These are phyloP conservation scores for Lamprologus lemairii DNA, from an alignment of 2,113 vertebrate genomes.

Conservation along the genomic window DNA sequence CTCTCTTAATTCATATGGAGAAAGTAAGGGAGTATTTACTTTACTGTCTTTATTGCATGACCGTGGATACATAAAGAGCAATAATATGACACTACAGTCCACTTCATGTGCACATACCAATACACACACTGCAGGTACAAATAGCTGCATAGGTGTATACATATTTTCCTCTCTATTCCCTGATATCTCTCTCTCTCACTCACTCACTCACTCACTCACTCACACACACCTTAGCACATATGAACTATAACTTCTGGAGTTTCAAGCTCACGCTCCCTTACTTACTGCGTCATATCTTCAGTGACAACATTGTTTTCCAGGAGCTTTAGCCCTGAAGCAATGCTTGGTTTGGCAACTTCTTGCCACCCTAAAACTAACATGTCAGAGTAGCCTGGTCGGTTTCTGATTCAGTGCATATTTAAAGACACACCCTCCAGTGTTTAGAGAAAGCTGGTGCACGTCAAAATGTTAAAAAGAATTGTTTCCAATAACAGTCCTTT, in stretches of 20 bases:
- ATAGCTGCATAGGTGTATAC: neutral
- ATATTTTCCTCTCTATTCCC: neutral
- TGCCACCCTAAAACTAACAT: slow-evolving; percentile 3
- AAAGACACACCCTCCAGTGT: neutral
- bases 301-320: slow-evolving; percentile 38
- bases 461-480: neutral
- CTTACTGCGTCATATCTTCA: slow-evolving; percentile 5
- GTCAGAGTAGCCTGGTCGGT: neutral
- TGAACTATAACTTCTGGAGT: neutral
- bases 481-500: neutral
- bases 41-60: neutral
- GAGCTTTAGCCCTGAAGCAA: neutral
- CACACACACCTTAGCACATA: neutral
- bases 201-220: neutral
- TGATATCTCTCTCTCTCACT: neutral
- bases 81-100: neutral
- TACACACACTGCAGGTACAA: neutral
- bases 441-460: neutral
- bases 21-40: neutral
- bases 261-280: neutral
- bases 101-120: neutral
- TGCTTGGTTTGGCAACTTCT: slow-evolving; percentile 25
- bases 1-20: neutral
- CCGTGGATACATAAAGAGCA: neutral
- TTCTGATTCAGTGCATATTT: neutral